A percentile compares a stretch with the other conserved stretches of the same genome.
phyloP scores from a whole-genome alignment of 2,888 invertebrate species.

The Pammene fasciana region DNA sequence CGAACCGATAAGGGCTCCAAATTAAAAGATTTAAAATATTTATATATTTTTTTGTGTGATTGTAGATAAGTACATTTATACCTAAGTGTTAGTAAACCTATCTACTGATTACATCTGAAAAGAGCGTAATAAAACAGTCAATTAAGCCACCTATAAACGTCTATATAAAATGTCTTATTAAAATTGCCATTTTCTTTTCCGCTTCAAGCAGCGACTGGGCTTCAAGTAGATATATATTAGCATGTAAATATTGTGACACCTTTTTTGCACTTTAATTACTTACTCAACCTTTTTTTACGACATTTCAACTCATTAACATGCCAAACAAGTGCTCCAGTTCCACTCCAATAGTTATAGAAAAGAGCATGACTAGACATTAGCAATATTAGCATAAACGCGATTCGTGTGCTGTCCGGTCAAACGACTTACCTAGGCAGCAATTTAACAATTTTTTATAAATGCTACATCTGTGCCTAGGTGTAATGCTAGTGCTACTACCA shows the following conservation, averaged over 20 bases:
- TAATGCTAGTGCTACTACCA: no score
- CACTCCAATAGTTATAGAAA: constrained; percentile 18
- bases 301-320: constrained; percentile 5
- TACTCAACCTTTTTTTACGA: constrained; percentile 5
- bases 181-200: not conserved
- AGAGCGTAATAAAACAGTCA: not conserved
- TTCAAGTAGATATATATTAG: not conserved
- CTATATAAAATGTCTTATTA: no score
- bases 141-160: not conserved
- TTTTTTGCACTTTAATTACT: constrained; percentile 1
- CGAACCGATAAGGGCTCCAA: no score
- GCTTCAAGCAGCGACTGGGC: no score
- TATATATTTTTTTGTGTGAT: no score
- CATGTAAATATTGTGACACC: constrained; percentile 1
- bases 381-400: constrained; percentile 13
- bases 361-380: constrained; percentile 1
- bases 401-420: not conserved
- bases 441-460: no score
- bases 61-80: no score
- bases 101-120: not conserved
- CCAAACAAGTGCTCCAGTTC: constrained; percentile 14
- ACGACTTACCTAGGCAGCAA: no score
- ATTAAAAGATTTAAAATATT: no score
- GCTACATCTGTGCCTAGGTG: no score
- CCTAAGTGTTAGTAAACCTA: not conserved